Evolutionary conservation across 2,797 vertebrate genomes (phyloP), one percentile per base, ranked within the genome.

Genomic region (Lacerta agilis): DNA sequence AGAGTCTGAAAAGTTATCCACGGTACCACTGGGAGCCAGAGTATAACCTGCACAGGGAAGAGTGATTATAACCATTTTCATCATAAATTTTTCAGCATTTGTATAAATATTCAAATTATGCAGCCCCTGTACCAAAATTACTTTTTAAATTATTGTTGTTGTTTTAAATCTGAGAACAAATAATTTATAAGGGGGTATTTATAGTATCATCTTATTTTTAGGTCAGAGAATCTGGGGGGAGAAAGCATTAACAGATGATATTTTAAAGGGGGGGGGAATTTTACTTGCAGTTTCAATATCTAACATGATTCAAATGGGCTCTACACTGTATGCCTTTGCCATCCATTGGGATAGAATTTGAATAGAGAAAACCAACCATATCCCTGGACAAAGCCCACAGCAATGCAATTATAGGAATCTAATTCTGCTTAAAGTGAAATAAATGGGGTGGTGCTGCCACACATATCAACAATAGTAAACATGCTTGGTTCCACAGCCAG

Each of bases 1-100:
- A 4, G 98, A 99, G 96, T 99, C 99, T 0, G 99, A 99, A 92
- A 99, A 98, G 90, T 98, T 97, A 93, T 99, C 99, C 87, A 97
- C 98, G 0, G 97, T 97, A 85, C 98, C 96, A 82, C 97, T 98
- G 79, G 97, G 96, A 96, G 97, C 97, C 95, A 98, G 91, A 58
- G 97, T 94, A 89, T 98, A 98, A 83, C 98, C 99, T 99, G 97
- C 23, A 90, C 66, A 90, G 86, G 55, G 79, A 95, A 94, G 1
- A 8, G 20, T 20, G 17, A 36, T 0, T 0, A 87, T 75, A 88
- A 64, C 92, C 55, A 91, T 80, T 87, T 38, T 15, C 75, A 85
- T 29, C 67, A 58, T 25, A 11, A 78, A 72, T 13, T 67, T 45
- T 36, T 79, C 93, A 86, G 1, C 11, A 83, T 69, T 83, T 58